Percentiles rank a stretch among this genome's conserved stretches.
phyloP scores from a whole-genome alignment of 2,888 invertebrate species.

The Drosophila pegasa region DNA sequence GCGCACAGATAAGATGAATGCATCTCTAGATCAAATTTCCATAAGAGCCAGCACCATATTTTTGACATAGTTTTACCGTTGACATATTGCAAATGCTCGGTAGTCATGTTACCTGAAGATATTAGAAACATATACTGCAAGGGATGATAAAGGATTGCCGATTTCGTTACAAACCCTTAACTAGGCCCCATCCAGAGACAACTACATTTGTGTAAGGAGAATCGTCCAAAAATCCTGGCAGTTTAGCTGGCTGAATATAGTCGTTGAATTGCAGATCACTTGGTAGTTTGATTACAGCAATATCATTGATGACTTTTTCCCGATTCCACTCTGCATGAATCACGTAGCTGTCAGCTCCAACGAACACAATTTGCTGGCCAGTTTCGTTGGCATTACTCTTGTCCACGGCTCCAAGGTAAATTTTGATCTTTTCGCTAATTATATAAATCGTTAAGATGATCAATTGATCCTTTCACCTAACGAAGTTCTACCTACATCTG shows the following conservation, averaged over 20 bases:
- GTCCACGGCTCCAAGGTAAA: constrained; percentile 1
- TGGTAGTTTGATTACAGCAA: constrained; percentile 1
- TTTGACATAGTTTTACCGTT: neutral
- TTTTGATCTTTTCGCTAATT: neutral
- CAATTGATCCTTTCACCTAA: neutral
- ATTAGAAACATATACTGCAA: neutral
- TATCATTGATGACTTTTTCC: neutral
- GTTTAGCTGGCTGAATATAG: constrained; percentile 3
- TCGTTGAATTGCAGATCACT: neutral
- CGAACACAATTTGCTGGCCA: constrained; percentile 2
- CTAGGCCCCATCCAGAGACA: neutral
- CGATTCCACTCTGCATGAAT: neutral
- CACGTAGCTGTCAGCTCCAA: neutral
- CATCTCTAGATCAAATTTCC: neutral
- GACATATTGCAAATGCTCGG: neutral
- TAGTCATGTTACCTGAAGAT: neutral
- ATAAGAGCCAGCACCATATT: too few relatives aligned
- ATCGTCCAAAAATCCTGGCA: neutral
- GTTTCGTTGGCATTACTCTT: neutral
- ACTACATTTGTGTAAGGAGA: neutral
- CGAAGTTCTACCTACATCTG: neutral
- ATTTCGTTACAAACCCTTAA: neutral
- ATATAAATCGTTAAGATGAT: neutral
- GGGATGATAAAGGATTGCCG: too few relatives aligned
- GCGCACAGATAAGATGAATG: neutral